Conservation (phyloP, 2,888 invertebrate species). For the Anoplius nigerrimus region DNA sequence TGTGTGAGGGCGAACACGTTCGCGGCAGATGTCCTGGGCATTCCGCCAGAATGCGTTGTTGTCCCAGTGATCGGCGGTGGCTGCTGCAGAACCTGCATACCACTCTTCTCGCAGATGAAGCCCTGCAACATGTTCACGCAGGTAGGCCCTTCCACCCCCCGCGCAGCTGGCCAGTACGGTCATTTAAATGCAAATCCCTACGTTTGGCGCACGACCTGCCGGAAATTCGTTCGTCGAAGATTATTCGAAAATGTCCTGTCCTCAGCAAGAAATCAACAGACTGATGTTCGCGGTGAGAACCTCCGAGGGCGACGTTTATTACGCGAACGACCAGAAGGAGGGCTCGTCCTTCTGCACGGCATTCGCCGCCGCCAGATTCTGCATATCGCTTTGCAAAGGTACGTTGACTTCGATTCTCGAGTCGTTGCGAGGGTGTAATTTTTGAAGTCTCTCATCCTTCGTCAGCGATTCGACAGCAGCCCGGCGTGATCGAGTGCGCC, state of each 20-base stretch:
- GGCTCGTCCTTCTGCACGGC: slow-evolving; percentile 80
- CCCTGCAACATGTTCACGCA: slow-evolving; percentile 75
- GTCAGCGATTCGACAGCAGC: slow-evolving; percentile 40
- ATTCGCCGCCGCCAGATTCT: slow-evolving; percentile 80
- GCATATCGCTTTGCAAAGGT: slow-evolving; percentile 78
- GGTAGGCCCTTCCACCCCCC: slow-evolving; percentile 16
- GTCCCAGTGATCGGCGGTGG: slow-evolving; percentile 89
- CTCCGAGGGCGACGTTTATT: slow-evolving; percentile 79
- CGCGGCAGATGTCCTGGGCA: slow-evolving; percentile 80
- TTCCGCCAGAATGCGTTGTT: slow-evolving; percentile 80
- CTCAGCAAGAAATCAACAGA: slow-evolving; percentile 75
- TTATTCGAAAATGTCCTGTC: not conserved
- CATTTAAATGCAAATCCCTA: too few relatives aligned
- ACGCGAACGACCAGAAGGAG: slow-evolving; percentile 78
- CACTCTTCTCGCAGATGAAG: slow-evolving; percentile 83
- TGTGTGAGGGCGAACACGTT: slow-evolving; percentile 86
- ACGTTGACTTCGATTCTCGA: not conserved
- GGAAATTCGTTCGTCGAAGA: not conserved
- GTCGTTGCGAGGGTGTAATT: not conserved
- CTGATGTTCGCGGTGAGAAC: slow-evolving; percentile 72
- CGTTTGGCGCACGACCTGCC: too few relatives aligned
- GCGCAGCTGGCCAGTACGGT: too few relatives aligned
- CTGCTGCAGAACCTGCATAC: slow-evolving; percentile 84
- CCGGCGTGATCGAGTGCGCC: slow-evolving; percentile 62
- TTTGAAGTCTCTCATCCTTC: not conserved